Conservation (phyloP, 2,888 invertebrate genomes). For the Tryphoninae sp. region DNA sequence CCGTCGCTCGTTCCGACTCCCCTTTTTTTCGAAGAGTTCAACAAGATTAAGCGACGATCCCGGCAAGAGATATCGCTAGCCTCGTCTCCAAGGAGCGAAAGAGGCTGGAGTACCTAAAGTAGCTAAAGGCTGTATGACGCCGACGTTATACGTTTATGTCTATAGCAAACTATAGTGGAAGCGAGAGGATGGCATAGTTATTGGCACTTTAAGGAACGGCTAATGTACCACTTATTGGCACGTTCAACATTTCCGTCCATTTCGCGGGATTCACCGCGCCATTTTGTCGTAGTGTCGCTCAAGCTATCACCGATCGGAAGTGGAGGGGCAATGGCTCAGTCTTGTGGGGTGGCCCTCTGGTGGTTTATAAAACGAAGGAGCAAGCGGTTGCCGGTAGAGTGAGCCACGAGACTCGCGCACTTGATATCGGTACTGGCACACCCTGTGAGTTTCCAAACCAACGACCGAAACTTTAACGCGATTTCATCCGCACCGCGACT, state of each 20-base stretch:
- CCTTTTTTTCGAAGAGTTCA: slow-evolving; percentile 60
- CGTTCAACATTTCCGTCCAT: slow-evolving; percentile 20
- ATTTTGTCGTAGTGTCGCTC: slow-evolving; percentile 25
- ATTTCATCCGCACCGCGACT: slow-evolving; percentile 45
- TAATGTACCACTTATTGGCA: slow-evolving; percentile 34
- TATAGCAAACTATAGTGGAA: slow-evolving; percentile 18
- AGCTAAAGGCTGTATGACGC: slow-evolving; percentile 10
- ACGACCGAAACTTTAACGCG: slow-evolving; percentile 55
- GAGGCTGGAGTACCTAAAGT: slow-evolving; percentile 41
- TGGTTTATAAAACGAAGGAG: slow-evolving; percentile 29
- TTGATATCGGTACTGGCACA: slow-evolving; percentile 26
- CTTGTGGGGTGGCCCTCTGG: background rate
- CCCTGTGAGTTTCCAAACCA: slow-evolving; percentile 43
- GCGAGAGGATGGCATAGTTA: background rate
- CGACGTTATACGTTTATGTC: background rate
- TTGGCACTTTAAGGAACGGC: slow-evolving; percentile 32
- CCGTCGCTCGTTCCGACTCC: slow-evolving; percentile 35
- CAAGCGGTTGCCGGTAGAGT: background rate
- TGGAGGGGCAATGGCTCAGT: too few species aligned
- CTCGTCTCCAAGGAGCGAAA: slow-evolving; percentile 55
- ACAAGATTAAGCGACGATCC: slow-evolving; percentile 63
- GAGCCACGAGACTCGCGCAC: slow-evolving; percentile 15
- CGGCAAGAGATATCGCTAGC: slow-evolving; percentile 55
- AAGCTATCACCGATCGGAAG: slow-evolving; percentile 21
- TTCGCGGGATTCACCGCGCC: slow-evolving; percentile 36